phyloP scores from a whole-genome alignment of 2,113 vertebrate species.

The Hydrochoerus hydrochaeris region DNA sequence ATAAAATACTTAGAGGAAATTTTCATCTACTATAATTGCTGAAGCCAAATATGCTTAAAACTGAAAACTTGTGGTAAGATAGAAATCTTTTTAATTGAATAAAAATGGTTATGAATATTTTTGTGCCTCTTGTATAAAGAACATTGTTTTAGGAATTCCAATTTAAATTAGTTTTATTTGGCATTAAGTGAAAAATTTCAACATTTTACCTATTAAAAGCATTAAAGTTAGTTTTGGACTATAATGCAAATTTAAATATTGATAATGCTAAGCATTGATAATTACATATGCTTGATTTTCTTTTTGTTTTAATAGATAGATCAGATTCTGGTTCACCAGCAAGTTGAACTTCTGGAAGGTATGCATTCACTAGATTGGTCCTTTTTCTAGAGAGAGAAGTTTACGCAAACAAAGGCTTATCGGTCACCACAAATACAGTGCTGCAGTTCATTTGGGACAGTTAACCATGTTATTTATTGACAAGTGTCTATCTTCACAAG shows the following conservation, averaged over 20 bases:
- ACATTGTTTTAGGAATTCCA: neutral
- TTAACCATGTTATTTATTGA: neutral
- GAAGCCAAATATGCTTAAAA: neutral
- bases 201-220: neutral
- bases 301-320: constrained; percentile 88
- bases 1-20: neutral
- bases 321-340: constrained; percentile 95
- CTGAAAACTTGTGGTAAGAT: neutral
- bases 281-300: constrained; percentile 45
- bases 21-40: neutral
- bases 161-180: neutral
- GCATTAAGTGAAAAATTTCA: neutral
- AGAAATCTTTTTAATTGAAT: neutral
- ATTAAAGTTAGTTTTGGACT: neutral
- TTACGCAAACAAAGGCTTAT: neutral
- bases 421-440: neutral
- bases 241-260: neutral
- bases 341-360: constrained; percentile 95
- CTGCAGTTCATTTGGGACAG: neutral
- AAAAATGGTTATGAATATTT: neutral
- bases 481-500: neutral
- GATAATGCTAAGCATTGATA: neutral
- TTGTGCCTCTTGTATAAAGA: neutral
- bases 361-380: constrained; percentile 62
- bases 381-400: neutral